Evolutionary conservation across 2,888 invertebrate species (phyloP), one percentile per base, ranked within the genome.

Genomic region (Deroplatys truncata): DNA sequence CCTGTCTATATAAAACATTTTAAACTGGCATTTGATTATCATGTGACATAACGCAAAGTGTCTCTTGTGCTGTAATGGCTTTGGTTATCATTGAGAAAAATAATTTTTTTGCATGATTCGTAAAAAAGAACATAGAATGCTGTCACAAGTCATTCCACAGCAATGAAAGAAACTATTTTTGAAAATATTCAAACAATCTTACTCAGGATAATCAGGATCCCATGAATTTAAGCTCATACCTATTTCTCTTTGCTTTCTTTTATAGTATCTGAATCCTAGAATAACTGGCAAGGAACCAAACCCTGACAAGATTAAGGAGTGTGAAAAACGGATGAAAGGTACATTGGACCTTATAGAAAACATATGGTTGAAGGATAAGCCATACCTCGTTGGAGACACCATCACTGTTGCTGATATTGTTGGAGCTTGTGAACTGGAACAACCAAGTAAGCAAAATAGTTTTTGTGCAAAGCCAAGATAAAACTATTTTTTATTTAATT

Each of bases 321-420:
- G 91, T 84, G 89, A 92, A 89, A 91, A 90, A n/a, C 91, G 92
- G 82, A 92, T 93, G 92, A 92, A 92, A 43, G 89, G 90, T 7
- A 91, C 92, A 20, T 90, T 93, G 89, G 92, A 92, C 83, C 90
- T 92, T 84, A 91, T 94, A 49, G 93, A 93, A 90, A 92, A 92
- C 86, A 90, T 93, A 49, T 92, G 92, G 92, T 88, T 92, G 83
- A 91, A 86, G 28, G 91, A 92, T 28, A 91, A 91, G 43, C 91
- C 90, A 56, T 93, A 92, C 91, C 91, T 93, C 25, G 92, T 92
- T 72, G 93, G 93, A 0, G 90, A 93, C 82, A 88, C 92, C 49
- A 92, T 94, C 15, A 92, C 92, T 28, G 92, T 94, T 82, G 94
- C 94, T 31, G 94, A 94, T 91, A 91, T 94, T 83, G 91, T 94